Conservation (phyloP, 2,888 invertebrate genomes). For the Chelonus formosanus region DNA sequence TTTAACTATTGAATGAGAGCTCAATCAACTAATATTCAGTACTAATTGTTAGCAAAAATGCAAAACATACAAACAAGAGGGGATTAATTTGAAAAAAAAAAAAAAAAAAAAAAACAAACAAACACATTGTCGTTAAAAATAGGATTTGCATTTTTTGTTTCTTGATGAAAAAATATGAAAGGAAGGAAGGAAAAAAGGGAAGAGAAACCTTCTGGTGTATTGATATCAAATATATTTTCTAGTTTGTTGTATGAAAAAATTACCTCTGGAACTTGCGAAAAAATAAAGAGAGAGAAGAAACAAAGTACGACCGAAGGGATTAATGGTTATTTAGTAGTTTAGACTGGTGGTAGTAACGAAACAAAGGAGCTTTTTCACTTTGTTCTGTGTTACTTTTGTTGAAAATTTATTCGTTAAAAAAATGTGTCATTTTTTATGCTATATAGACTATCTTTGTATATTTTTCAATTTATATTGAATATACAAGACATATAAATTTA, state of each 20-base stretch:
- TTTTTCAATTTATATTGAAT: conserved; percentile 8
- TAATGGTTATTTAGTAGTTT: conserved; percentile 41
- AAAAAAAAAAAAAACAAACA: too few relatives aligned
- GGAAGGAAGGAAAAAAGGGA: too few relatives aligned
- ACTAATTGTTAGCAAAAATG: not conserved
- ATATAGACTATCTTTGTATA: conserved; percentile 7
- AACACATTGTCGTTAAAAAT: too few relatives aligned
- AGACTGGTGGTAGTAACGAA: conserved; percentile 20
- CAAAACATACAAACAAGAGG: too few relatives aligned
- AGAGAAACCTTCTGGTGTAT: not conserved
- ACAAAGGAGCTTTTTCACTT: conserved; percentile 34
- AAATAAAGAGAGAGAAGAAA: conserved; percentile 25
- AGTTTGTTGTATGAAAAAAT: conserved; percentile 25
- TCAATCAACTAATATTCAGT: too few relatives aligned
- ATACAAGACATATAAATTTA: not conserved
- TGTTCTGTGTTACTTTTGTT: conserved; percentile 22
- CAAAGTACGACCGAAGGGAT: conserved; percentile 31
- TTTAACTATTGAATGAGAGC: not conserved
- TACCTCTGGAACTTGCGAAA: conserved; percentile 21
- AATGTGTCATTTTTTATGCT: conserved; percentile 20
- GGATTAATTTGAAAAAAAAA: too few relatives aligned
- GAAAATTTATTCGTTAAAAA: conserved; percentile 28
- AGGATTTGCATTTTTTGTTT: not conserved
- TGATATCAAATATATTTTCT: conserved; percentile 26
- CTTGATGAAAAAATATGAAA: too few relatives aligned